These are phyloP conservation scores for Pedionomus torquatus DNA, from an alignment of 2,113 vertebrate species.

Conservation along the genomic window DNA sequence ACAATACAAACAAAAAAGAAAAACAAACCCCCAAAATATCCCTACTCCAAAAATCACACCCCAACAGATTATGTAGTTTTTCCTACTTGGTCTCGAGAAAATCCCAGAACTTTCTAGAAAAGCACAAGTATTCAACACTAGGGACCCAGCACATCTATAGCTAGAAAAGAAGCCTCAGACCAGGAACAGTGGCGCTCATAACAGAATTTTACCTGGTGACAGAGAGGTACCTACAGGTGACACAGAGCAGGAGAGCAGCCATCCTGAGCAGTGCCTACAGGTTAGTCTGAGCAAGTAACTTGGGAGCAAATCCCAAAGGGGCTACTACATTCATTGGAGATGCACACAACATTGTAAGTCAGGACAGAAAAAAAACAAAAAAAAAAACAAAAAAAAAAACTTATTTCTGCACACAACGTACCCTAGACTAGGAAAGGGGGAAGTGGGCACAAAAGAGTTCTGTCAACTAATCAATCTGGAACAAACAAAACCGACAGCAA, in stretches of 20 bases:
- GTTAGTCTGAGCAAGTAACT: not conserved
- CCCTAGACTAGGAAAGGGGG: not conserved
- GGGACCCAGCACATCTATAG: not conserved
- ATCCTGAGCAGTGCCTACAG: not conserved
- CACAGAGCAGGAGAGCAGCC: too few relatives aligned
- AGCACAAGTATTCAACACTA: not conserved
- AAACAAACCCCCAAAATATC: too few relatives aligned
- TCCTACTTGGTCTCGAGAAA: not conserved
- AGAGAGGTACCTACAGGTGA: not conserved
- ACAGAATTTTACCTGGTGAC: not conserved
- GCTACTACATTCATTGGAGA: not conserved
- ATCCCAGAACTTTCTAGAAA: not conserved
- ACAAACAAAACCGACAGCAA: not conserved
- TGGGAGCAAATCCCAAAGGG: not conserved
- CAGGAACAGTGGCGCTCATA: accelerated
- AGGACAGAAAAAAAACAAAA: not conserved
- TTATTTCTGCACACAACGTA: not conserved
- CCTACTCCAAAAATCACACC: not conserved
- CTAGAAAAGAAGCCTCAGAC: not conserved
- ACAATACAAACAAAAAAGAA: not conserved
- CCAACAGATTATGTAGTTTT: not conserved
- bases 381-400: too few relatives aligned
- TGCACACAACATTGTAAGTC: not conserved
- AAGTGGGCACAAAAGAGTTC: not conserved
- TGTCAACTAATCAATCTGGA: not conserved